phyloP scores from a whole-genome alignment of 2,797 vertebrate species.

The Hapalemur alaotrensis region DNA sequence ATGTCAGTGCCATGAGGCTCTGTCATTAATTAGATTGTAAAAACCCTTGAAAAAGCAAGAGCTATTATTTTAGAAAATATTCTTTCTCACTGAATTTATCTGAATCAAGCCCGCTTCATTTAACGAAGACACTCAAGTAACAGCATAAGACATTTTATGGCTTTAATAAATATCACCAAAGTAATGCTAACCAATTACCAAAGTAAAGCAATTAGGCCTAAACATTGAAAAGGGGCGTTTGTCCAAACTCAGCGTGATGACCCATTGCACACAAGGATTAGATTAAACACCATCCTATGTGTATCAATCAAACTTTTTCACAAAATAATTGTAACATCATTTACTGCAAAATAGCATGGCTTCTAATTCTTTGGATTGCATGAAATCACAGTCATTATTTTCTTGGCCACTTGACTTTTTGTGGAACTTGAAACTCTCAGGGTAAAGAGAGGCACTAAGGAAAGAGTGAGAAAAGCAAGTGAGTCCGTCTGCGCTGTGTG shows the following conservation, averaged over 20 bases:
- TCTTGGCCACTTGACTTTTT: background rate
- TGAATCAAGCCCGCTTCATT: slow-evolving; percentile 2
- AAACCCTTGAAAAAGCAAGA: background rate
- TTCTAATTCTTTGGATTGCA: background rate
- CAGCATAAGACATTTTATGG: background rate
- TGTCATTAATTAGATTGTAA: slow-evolving; percentile 33
- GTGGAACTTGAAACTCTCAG: background rate
- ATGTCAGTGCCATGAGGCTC: background rate
- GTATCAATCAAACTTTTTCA: background rate
- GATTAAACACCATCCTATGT: background rate
- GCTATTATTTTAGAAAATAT: slow-evolving; percentile 36
- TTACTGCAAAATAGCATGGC: background rate
- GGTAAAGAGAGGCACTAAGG: background rate
- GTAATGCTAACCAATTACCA: background rate
- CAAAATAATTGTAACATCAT: background rate
- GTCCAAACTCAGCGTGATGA: background rate
- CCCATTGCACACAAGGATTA: background rate
- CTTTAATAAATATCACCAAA: slow-evolving; percentile 32
- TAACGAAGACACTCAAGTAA: background rate
- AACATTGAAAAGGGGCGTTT: background rate
- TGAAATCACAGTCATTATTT: background rate
- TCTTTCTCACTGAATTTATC: slow-evolving; percentile 13
- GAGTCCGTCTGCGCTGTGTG: rapidly evolving
- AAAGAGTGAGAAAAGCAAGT: no score
- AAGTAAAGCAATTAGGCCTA: background rate